Conservation (phyloP, 2,797 vertebrate genomes). For the Luscinia megarhynchos region DNA sequence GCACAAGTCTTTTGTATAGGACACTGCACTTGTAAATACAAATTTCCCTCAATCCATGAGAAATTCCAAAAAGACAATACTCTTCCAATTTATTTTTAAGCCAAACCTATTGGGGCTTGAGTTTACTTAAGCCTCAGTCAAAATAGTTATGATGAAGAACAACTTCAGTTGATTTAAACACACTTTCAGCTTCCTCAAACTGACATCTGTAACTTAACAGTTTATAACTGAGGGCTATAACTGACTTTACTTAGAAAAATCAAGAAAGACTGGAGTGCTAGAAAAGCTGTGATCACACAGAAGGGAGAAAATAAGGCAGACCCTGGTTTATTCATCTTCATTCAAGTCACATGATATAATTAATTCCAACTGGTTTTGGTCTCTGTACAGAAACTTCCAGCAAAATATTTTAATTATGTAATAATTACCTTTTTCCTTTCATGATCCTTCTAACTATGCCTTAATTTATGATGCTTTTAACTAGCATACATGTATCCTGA, state of each 20-base stretch:
- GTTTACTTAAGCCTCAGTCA: background rate
- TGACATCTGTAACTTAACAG: background rate
- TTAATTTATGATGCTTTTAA: conserved; percentile 58
- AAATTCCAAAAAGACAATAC: background rate
- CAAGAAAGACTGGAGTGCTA: background rate
- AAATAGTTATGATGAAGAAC: background rate
- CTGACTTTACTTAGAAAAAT: background rate
- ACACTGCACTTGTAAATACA: background rate
- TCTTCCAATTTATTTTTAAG: background rate
- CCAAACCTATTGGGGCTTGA: background rate
- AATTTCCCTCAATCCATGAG: background rate
- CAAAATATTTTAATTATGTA: conserved; percentile 11
- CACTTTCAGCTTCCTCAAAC: background rate
- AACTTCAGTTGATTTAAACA: background rate
- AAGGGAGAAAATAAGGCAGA: background rate
- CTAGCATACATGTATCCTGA: conserved; percentile 32
- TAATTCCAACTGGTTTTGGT: conserved; percentile 32
- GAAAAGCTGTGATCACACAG: background rate
- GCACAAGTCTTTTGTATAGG: background rate
- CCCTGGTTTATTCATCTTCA: background rate
- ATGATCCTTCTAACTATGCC: conserved; percentile 31
- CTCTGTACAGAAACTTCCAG: conserved; percentile 50
- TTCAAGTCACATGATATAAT: background rate
- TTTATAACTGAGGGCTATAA: background rate
- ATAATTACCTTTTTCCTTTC: conserved; percentile 58